Percentiles rank a stretch among this genome's conserved stretches.
phyloP scores from a whole-genome alignment of 2,888 invertebrate species.

The Sycophila texana region DNA sequence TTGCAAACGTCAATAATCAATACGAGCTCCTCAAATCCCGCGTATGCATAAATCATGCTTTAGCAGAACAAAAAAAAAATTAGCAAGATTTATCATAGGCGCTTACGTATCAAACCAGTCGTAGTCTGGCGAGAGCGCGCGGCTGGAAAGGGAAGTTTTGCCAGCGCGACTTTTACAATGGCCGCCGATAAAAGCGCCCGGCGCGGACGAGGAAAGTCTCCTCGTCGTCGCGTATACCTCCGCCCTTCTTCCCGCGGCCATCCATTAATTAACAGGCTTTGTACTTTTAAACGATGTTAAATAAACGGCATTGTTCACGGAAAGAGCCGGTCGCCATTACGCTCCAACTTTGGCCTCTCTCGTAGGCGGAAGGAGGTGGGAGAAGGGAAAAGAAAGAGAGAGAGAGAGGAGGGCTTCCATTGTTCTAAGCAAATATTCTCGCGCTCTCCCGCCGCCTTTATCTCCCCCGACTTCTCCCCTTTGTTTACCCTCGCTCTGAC shows the following conservation, averaged over 20 bases:
- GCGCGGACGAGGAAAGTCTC: constrained; percentile 37
- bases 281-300: constrained; percentile 76
- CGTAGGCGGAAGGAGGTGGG: background rate
- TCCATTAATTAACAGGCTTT: constrained; percentile 76
- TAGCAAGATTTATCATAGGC: background rate
- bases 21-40: background rate
- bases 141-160: background rate
- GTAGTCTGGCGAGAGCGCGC: background rate
- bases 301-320: constrained; percentile 74
- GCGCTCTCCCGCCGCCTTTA: constrained; percentile 52
- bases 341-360: constrained; percentile 65
- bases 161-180: constrained; percentile 30
- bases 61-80: too few species aligned
- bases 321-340: constrained; percentile 71
- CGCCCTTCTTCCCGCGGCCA: constrained; percentile 56
- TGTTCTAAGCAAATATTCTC: constrained; percentile 71
- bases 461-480: constrained; percentile 53
- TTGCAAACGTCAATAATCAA: too few species aligned
- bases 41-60: too few species aligned
- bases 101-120: background rate
- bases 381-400: background rate
- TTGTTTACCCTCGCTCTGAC: constrained; percentile 35
- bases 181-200: constrained; percentile 41
- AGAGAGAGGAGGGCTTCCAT: constrained; percentile 54
- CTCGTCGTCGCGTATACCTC: constrained; percentile 10